Percentiles rank a stretch among this genome's conserved stretches.
Conservation (phyloP, 2,888 invertebrate genomes). For the Rhingia campestris region DNA sequence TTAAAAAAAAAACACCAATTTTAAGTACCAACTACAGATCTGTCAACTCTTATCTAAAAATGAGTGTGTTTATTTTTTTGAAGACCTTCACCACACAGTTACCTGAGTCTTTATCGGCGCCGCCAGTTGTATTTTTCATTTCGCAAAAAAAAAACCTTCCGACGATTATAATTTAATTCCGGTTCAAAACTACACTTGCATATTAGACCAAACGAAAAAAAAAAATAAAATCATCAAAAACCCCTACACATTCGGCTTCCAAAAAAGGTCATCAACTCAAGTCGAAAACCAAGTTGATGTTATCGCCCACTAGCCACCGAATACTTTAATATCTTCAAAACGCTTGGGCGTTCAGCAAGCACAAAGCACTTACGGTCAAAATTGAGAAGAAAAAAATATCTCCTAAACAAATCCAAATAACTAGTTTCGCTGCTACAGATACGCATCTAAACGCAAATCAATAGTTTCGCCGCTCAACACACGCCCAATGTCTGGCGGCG, state of each 20-base stretch:
- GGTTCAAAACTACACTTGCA: slow-evolving; percentile 17
- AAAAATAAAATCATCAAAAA: slow-evolving; percentile 61
- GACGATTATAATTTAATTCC: slow-evolving; percentile 32
- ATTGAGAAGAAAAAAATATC: slow-evolving; percentile 5
- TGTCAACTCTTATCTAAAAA: too few relatives aligned
- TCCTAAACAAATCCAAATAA: slow-evolving; percentile 18
- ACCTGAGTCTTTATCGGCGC: not conserved
- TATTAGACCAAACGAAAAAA: slow-evolving; percentile 41
- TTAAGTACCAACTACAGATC: too few relatives aligned
- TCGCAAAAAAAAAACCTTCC: not conserved
- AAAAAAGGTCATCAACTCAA: slow-evolving; percentile 66
- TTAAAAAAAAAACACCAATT: too few relatives aligned
- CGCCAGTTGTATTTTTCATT: not conserved
- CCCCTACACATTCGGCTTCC: slow-evolving; percentile 59
- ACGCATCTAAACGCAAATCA: slow-evolving; percentile 68
- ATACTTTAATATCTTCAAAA: slow-evolving; percentile 43
- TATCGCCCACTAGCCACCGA: slow-evolving; percentile 45
- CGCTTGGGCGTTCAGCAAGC: slow-evolving; percentile 43
- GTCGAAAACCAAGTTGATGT: slow-evolving; percentile 42
- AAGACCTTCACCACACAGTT: not conserved
- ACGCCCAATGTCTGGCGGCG: slow-evolving; percentile 68
- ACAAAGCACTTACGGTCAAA: slow-evolving; percentile 37
- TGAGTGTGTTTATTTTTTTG: too few relatives aligned
- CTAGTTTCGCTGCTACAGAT: slow-evolving; percentile 61
- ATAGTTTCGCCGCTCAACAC: slow-evolving; percentile 55